Conservation (phyloP, 2,797 vertebrate species). For the Alexandromys oeconomus region DNA sequence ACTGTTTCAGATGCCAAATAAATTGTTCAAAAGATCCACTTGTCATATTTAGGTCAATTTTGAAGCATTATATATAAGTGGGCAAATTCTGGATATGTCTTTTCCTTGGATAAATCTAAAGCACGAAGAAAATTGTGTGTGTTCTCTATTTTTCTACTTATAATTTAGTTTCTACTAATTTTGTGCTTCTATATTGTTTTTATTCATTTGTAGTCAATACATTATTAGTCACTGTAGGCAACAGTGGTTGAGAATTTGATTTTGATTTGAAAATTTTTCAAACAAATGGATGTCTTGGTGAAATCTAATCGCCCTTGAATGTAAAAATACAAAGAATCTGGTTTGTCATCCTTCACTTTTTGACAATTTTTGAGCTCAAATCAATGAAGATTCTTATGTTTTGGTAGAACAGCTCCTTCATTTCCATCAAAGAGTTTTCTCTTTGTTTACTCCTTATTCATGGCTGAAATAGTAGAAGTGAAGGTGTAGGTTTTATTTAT, state of each 20-base stretch:
- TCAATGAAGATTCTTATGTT: constrained; percentile 12
- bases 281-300: constrained; percentile 60
- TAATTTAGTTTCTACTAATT: constrained; percentile 70
- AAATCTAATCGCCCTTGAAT: constrained; percentile 47
- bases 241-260: constrained; percentile 32
- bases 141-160: constrained; percentile 58
- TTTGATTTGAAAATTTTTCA: constrained; percentile 62
- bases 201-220: constrained; percentile 66
- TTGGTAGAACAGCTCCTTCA: constrained; percentile 37
- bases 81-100: not conserved
- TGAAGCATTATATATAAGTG: not conserved
- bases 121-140: not conserved
- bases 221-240: constrained; percentile 63
- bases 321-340: constrained; percentile 32
- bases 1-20: constrained; percentile 24
- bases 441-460: constrained; percentile 9
- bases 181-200: constrained; percentile 58
- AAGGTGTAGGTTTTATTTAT: constrained; percentile 12
- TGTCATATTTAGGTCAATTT: not conserved
- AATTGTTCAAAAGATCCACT: not conserved
- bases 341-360: constrained; percentile 41
- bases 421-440: not conserved
- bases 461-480: constrained; percentile 25
- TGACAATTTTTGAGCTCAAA: constrained; percentile 47
- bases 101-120: constrained; percentile 46